Evolutionary conservation across 2,888 invertebrate genomes (phyloP).

Genomic region (Dasysyrphus tricinctus): DNA sequence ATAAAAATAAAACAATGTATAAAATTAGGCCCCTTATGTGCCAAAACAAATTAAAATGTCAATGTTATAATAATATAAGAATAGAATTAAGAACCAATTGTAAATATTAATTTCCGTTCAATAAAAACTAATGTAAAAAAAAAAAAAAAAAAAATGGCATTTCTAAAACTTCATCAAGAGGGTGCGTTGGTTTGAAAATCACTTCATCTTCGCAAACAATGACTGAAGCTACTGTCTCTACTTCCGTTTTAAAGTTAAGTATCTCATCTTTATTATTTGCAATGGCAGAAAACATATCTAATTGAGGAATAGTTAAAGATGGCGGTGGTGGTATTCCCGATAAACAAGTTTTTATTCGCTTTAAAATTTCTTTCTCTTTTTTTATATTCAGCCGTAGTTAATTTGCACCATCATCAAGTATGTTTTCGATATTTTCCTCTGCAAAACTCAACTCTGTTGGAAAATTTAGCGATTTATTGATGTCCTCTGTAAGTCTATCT

Average conservation of each 20-base stretch:
- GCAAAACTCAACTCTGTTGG: slow-evolving; percentile 80
- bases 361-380: slow-evolving; percentile 80
- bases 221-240: slow-evolving; percentile 36
- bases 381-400: slow-evolving; percentile 78
- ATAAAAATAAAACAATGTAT: no score
- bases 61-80: no score
- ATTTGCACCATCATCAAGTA: slow-evolving; percentile 61
- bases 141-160: no score
- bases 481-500: slow-evolving; percentile 52
- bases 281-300: slow-evolving; percentile 88
- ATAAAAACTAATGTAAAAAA: no score
- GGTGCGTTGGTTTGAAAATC: slow-evolving; percentile 80
- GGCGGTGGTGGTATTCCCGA: slow-evolving; percentile 90
- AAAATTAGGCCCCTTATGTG: no score
- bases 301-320: slow-evolving; percentile 88
- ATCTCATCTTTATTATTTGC: slow-evolving; percentile 85
- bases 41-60: no score
- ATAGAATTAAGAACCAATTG: no score
- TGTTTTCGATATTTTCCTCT: slow-evolving; percentile 79
- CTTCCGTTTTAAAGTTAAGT: slow-evolving; percentile 78
- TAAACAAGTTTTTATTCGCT: slow-evolving; percentile 85
- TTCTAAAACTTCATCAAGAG: slow-evolving; percentile 78
- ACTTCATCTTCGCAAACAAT: slow-evolving; percentile 66
- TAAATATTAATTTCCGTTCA: no score
- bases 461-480: slow-evolving; percentile 78